Conservation (phyloP, 2,113 vertebrate genomes). For the Brachypteracias leptosomus region DNA sequence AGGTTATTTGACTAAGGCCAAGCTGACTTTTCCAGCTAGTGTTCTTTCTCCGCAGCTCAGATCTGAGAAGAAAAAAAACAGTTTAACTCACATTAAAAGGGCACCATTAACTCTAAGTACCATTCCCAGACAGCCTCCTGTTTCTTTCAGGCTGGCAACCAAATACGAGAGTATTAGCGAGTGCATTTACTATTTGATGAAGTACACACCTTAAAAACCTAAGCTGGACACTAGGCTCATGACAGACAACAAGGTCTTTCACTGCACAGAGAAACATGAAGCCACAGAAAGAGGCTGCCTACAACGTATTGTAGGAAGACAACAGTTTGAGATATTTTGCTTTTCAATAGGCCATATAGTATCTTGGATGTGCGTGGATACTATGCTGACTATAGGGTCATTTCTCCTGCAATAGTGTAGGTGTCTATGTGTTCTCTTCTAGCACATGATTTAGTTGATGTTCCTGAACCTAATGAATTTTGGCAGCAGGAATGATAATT, state of each 20-base stretch:
- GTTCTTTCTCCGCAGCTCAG: not conserved
- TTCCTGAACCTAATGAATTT: slow-evolving; percentile 50
- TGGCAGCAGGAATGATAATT: not conserved
- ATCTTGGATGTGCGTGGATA: not conserved
- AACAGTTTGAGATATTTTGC: not conserved
- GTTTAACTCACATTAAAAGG: slow-evolving; percentile 10
- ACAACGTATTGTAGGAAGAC: not conserved
- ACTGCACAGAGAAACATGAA: not conserved
- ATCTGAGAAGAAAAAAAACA: not conserved
- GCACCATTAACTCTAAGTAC: not conserved
- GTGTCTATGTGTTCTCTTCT: not conserved
- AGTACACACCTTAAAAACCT: slow-evolving; percentile 5
- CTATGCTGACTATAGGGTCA: not conserved
- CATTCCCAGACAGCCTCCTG: not conserved
- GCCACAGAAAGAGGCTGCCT: not conserved
- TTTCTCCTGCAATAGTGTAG: not conserved
- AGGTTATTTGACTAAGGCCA: not conserved
- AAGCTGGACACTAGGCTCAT: not conserved
- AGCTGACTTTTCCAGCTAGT: not conserved
- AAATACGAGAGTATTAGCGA: not conserved
- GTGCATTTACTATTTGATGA: slow-evolving; percentile 9
- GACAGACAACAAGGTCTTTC: not conserved
- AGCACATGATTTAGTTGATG: not conserved
- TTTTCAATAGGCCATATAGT: not conserved
- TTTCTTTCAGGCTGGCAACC: not conserved